Base-by-base conservation (phyloP, 2,797 vertebrate species). In the Brachyrhaphis roseni region DNA sequence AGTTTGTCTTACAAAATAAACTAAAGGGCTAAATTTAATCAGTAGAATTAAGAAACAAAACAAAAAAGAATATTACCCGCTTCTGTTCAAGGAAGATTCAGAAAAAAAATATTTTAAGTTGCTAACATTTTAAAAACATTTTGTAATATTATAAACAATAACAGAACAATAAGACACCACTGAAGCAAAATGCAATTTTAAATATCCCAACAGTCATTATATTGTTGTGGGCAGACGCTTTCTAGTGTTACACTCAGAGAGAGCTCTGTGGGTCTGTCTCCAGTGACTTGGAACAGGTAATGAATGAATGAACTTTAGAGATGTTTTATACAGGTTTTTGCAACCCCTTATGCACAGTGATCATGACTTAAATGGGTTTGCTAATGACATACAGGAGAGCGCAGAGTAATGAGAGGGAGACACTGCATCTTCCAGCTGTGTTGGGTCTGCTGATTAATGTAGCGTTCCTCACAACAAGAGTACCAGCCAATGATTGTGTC, bases 391-490 rank as follows among this genome's bases (percentile, higher is more conserved):
- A 68, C 82, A 83, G 85, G 81, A 84, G 84, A 88, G 87, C 83
- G 57, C 34, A 36, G 73, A 49, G 78, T 88, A 90, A 92, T 88
- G 84, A 88, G 83, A 73, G 64, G 75, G 83, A 84, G 85, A 81
- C 79, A 81, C 82, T 79, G 83, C 81, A 88, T 80, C 80, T 92
- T 89, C 86, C 88, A 89, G 89, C 88, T 91, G 91, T 85, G 87
- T 84, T 73, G 62, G 90, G 88, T 77, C 82, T 84, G 84, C 82
- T 86, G 90, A 92, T 90, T 92, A 93, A 94, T 92, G 92, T 84
- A 84, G 87, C 86, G 13, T 88, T 80, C 70, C 84, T 79, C 81
- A 78, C 85, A 78, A 83, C 80, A 81, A 83, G 76, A 71, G 84
- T 31, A 39, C 78, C 77, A 81, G 80, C 76, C 76, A 79, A 80